phyloP scores from a whole-genome alignment of 2,797 vertebrate genomes.

The Pelochelys cantorii region DNA sequence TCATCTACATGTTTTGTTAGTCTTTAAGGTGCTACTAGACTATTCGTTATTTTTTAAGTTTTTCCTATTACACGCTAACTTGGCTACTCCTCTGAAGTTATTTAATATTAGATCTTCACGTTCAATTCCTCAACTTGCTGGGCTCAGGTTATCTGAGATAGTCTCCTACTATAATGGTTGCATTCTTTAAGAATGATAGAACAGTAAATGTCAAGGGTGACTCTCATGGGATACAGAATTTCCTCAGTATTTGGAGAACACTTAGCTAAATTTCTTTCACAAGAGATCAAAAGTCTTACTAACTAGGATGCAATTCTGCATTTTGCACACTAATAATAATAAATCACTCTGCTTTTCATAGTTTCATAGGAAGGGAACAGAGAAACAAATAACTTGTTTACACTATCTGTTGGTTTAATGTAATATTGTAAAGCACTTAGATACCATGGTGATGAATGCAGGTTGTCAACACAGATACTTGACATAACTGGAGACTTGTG shows the following conservation, averaged over 20 bases:
- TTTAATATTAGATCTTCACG: neutral
- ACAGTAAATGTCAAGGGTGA: neutral
- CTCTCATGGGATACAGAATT: neutral
- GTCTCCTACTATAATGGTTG: neutral
- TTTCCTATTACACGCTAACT: no score
- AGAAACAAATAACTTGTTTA: neutral
- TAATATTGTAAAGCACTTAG: neutral
- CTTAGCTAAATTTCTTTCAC: neutral
- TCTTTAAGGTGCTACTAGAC: no score
- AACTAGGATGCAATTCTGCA: neutral
- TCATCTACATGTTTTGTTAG: no score
- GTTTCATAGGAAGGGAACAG: neutral
- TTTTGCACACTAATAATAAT: neutral
- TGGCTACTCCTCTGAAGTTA: no score
- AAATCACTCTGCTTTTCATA: neutral
- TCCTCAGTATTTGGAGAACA: neutral
- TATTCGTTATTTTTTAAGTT: no score
- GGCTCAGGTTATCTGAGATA: neutral
- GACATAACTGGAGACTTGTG: neutral
- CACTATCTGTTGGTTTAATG: neutral
- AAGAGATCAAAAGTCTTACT: neutral
- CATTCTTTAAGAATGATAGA: neutral
- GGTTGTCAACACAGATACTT: neutral
- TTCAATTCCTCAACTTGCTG: neutral
- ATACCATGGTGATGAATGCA: neutral